Conservation (phyloP, 2,797 vertebrate genomes). For the Danio jaintianensis region DNA sequence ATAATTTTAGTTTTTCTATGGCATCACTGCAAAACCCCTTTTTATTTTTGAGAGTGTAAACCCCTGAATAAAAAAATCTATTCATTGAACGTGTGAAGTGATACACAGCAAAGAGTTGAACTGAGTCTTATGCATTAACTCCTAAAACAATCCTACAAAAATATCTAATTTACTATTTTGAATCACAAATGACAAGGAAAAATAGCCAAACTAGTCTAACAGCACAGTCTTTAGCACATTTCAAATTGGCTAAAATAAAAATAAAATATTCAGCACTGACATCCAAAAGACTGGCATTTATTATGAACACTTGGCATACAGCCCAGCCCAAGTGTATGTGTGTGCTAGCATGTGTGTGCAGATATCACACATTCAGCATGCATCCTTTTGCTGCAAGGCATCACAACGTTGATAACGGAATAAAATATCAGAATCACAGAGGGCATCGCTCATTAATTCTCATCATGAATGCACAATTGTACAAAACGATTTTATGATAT, state of each 20-base stretch:
- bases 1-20: no score
- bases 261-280: background rate
- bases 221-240: background rate
- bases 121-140: no score
- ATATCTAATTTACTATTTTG: background rate
- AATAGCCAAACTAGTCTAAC: background rate
- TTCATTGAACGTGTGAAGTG: no score
- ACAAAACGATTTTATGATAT: conserved; percentile 20
- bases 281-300: background rate
- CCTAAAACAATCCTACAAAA: no score
- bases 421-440: conserved; percentile 33
- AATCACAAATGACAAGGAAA: background rate
- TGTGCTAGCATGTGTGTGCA: background rate
- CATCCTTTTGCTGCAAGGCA: conserved; percentile 33
- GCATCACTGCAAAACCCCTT: no score
- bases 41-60: no score
- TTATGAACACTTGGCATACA: background rate
- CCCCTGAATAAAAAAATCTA: no score
- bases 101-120: no score
- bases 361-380: conserved; percentile 12
- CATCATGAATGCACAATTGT: conserved; percentile 20
- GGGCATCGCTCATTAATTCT: conserved; percentile 21
- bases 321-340: background rate
- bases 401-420: conserved; percentile 37
- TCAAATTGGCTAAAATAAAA: background rate